phyloP scores from a whole-genome alignment of 2,888 invertebrate species.

The Mystacides longicornis region DNA sequence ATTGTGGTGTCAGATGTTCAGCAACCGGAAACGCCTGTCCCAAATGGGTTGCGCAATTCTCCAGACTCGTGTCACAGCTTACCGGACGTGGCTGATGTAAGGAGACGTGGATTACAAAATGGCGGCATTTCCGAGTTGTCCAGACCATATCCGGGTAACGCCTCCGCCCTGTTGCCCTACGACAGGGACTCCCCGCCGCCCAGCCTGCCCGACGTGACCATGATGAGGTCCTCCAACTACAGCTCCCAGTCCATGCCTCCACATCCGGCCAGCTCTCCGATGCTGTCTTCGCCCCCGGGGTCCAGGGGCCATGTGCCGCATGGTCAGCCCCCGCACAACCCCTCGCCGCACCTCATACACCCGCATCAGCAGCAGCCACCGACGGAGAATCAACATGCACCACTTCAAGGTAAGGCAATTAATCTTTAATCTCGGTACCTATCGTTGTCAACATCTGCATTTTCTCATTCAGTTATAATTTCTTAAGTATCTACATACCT shows the following conservation, averaged over 20 bases:
- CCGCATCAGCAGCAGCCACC: conserved; percentile 15
- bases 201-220: conserved; percentile 9
- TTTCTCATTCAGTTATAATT: too few relatives aligned
- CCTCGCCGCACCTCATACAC: conserved; percentile 14
- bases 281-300: conserved; percentile 16
- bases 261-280: conserved; percentile 1
- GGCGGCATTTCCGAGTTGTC: too few relatives aligned
- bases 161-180: conserved; percentile 30
- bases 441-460: too few relatives aligned
- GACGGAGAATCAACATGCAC: conserved; percentile 4
- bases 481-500: too few relatives aligned
- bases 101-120: too few relatives aligned
- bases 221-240: conserved; percentile 18
- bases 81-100: conserved; percentile 6
- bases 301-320: conserved; percentile 22
- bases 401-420: conserved; percentile 4
- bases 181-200: too few relatives aligned
- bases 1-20: conserved; percentile 41
- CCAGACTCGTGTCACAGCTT: conserved; percentile 15
- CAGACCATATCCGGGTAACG: too few relatives aligned
- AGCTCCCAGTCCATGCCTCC: conserved; percentile 8
- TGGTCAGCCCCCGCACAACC: conserved; percentile 15
- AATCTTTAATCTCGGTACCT: too few relatives aligned
- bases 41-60: conserved; percentile 20
- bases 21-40: conserved; percentile 9